Percentiles rank a stretch among this genome's conserved stretches.
These are phyloP conservation scores for Acleris emargana DNA, from an alignment of 2,888 invertebrate species.

Conservation along the genomic window DNA sequence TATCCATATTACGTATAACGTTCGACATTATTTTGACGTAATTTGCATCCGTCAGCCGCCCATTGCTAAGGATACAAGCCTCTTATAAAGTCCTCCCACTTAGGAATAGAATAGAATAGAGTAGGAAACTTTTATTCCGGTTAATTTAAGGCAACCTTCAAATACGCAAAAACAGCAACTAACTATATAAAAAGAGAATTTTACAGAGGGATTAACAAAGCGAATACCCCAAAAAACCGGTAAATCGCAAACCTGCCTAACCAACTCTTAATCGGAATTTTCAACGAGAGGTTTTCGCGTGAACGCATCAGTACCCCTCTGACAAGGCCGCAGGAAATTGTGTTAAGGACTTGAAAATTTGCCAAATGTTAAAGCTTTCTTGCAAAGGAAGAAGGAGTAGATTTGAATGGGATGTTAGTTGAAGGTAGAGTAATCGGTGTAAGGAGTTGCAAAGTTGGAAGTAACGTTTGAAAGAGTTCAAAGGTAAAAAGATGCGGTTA, in stretches of 20 bases:
- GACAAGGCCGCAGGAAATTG: conserved; percentile 66
- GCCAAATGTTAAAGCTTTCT: conserved; percentile 16
- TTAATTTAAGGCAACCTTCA: no score
- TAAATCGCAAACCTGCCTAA: conserved; percentile 39
- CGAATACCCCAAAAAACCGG: conserved; percentile 18
- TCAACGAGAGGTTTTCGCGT: conserved; percentile 56
- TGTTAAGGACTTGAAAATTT: conserved; percentile 60
- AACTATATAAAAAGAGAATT: background rate
- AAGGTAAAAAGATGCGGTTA: conserved; percentile 1
- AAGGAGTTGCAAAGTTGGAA: conserved; percentile 6
- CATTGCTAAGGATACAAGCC: no score
- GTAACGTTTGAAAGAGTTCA: conserved; percentile 9
- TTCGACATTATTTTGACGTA: no score
- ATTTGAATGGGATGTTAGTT: conserved; percentile 5
- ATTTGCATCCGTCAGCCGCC: no score
- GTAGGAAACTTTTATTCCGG: no score
- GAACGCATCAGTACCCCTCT: conserved; percentile 61
- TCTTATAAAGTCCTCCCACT: no score
- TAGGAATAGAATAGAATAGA: no score
- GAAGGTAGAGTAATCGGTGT: background rate
- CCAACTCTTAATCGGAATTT: conserved; percentile 39
- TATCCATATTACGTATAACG: no score
- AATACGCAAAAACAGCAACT: background rate
- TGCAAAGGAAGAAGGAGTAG: background rate
- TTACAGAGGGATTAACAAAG: background rate